Evolutionary conservation across 2,888 invertebrate genomes (phyloP), one percentile per base, ranked within the genome.

Genomic region (Lepidochrysops patricia): DNA sequence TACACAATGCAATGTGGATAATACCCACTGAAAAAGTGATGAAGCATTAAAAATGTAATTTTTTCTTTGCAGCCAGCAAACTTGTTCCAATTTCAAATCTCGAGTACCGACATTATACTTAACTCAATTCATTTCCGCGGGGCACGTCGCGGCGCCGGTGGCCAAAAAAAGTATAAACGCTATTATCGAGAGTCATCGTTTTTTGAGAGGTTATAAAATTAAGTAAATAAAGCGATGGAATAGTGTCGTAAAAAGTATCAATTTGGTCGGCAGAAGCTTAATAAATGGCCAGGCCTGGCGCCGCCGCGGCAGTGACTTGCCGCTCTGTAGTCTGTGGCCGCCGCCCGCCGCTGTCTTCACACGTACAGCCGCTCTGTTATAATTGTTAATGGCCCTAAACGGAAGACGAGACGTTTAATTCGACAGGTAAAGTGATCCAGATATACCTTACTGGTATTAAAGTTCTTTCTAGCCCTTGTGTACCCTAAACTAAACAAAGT

Each of bases 251-350:
- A 75, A 77, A 76, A 77, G 78, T 76, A 78, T 77, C 75, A 77
- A 78, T 74, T 72, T 71, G 66, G 75, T 73, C 79, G 77, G 77
- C 81, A 79, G 80, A 73, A 73, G 79, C 72, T 69, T 69, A 87
- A 84, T 88, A 79, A 84, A 77, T 73, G 75, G 78, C 67, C 70
- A 69, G 68, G 43, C 43, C 69, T 75, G 74, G 79, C 79, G 82
- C 84, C 79, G 78, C 72, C 71, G 68, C 69, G 82, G 73, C 80
- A 70, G 71, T 89, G 88, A 89, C 88, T 89, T 87, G 89, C 89
- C 77, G 61, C 66, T 66, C 64, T 69, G 68, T 64, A 65, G 64
- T 59, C 61, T 68, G 70, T 64, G 63, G 63, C 60, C 64, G 62
- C 65, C 60, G 52, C 62, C 66, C 67, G 64, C 59, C 63, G 65